These are phyloP conservation scores for Cephalopachus bancanus DNA, from an alignment of 2,797 vertebrate genomes.

Conservation along the genomic window DNA sequence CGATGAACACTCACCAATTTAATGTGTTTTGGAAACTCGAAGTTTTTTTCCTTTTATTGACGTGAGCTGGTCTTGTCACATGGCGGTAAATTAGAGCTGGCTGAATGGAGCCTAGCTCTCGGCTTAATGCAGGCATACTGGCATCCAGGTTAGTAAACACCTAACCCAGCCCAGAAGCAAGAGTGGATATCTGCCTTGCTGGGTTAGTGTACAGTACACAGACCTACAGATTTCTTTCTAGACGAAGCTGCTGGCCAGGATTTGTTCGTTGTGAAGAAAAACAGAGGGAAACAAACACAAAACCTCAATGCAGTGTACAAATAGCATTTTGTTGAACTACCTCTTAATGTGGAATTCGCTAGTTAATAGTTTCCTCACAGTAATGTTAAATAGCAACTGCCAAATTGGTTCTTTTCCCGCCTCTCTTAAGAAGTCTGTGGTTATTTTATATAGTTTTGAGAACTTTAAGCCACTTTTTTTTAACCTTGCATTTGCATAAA, in stretches of 20 bases:
- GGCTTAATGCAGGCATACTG: constrained; percentile 58
- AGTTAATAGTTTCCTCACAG: constrained; percentile 83
- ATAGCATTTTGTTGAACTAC: constrained; percentile 89
- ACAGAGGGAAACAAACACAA: constrained; percentile 71
- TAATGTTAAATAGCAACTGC: constrained; percentile 83
- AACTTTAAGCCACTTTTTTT: constrained; percentile 81
- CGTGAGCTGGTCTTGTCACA: too few relatives aligned
- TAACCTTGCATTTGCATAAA: constrained; percentile 81
- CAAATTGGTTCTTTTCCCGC: constrained; percentile 86
- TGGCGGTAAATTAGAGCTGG: constrained; percentile 67
- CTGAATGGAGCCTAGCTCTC: constrained; percentile 71
- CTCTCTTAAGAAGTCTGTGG: constrained; percentile 82
- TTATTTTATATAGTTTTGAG: constrained; percentile 83
- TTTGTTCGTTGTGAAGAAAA: constrained; percentile 87
- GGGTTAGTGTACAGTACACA: constrained; percentile 69
- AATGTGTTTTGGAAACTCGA: constrained; percentile 52
- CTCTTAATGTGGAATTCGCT: constrained; percentile 88
- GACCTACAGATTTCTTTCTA: constrained; percentile 82
- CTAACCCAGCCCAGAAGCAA: constrained; percentile 70
- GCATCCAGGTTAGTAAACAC: constrained; percentile 70
- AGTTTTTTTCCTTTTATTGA: constrained; percentile 25
- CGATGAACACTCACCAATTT: constrained; percentile 11
- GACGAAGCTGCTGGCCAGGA: constrained; percentile 87
- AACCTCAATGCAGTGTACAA: constrained; percentile 77
- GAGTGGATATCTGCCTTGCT: constrained; percentile 75